These are phyloP conservation scores for Catajapyx aquilonaris DNA, from an alignment of 1,140 invertebrate genomes.

Conservation along the genomic window DNA sequence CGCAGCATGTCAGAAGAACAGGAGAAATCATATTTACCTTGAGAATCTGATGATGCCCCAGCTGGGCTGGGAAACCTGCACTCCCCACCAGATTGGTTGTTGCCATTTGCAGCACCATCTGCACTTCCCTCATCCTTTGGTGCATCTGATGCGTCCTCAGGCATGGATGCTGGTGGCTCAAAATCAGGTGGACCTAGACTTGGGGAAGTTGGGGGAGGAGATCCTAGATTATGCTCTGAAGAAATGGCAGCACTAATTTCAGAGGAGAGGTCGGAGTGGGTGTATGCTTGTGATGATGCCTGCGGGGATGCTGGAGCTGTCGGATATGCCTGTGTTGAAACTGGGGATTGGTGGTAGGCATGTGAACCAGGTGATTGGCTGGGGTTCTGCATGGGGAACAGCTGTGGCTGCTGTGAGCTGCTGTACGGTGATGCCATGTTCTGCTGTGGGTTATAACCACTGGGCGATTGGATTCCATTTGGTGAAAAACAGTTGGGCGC, in stretches of 20 bases:
- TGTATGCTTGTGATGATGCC: slow-evolving; percentile 36
- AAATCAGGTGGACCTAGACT: slow-evolving; percentile 50
- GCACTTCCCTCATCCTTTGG: slow-evolving; percentile 6
- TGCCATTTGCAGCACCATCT: slow-evolving; percentile 2
- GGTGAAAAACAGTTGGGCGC: slow-evolving; percentile 32
- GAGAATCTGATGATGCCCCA: slow-evolving; percentile 14
- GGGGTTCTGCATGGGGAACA: slow-evolving; percentile 10
- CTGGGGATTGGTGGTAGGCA: slow-evolving; percentile 15
- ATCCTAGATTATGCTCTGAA: slow-evolving; percentile 35
- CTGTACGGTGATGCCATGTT: slow-evolving; percentile 20
- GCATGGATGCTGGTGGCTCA: slow-evolving; percentile 41
- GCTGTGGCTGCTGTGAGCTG: slow-evolving; percentile 24
- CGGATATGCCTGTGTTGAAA: slow-evolving; percentile 24
- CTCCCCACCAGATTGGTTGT: no score
- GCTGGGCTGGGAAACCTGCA: slow-evolving; percentile 29
- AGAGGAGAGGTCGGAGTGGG: slow-evolving; percentile 48
- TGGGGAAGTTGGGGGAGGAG: slow-evolving; percentile 37
- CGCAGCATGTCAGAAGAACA: no score
- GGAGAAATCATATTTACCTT: no score
- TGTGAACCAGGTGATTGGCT: slow-evolving; percentile 9
- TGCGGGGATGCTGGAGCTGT: slow-evolving; percentile 30
- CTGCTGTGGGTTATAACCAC: slow-evolving; percentile 22
- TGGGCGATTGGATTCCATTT: slow-evolving; percentile 26
- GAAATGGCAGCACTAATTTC: slow-evolving; percentile 57
- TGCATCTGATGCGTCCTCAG: slow-evolving; percentile 23